phyloP scores from a whole-genome alignment of 2,113 vertebrate species.

The Platycercus adscitus region DNA sequence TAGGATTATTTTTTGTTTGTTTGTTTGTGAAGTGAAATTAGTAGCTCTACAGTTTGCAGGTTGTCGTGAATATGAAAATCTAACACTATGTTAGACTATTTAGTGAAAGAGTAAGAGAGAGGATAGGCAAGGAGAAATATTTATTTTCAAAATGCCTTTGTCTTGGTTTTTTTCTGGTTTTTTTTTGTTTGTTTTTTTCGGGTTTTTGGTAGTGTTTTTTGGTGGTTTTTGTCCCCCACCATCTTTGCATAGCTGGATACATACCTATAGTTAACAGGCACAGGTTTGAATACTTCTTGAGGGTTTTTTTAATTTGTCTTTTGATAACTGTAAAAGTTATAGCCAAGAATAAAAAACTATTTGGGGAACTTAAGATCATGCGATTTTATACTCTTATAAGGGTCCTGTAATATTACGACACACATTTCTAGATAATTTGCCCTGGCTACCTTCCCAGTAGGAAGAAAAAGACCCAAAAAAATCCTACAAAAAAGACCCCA shows the following conservation, averaged over 20 bases:
- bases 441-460: background rate
- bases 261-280: background rate
- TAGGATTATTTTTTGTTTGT: background rate
- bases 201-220: background rate
- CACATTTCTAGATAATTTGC: background rate
- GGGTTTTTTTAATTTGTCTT: background rate
- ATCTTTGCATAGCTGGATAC: background rate
- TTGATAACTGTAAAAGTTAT: background rate
- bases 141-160: background rate
- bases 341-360: background rate
- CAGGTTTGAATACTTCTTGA: background rate
- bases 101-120: background rate
- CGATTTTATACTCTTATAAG: background rate
- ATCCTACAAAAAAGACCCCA: background rate
- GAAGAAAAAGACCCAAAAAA: background rate
- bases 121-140: background rate
- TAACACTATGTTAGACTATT: background rate
- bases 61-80: background rate
- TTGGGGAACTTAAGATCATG: background rate
- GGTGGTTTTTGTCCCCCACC: background rate
- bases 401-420: background rate
- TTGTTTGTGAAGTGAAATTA: background rate
- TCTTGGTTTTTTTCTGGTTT: background rate
- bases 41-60: background rate
- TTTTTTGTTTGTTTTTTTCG: background rate